Base-by-base conservation (phyloP, 1,140 invertebrate genomes). In the Calliphora vicina region DNA sequence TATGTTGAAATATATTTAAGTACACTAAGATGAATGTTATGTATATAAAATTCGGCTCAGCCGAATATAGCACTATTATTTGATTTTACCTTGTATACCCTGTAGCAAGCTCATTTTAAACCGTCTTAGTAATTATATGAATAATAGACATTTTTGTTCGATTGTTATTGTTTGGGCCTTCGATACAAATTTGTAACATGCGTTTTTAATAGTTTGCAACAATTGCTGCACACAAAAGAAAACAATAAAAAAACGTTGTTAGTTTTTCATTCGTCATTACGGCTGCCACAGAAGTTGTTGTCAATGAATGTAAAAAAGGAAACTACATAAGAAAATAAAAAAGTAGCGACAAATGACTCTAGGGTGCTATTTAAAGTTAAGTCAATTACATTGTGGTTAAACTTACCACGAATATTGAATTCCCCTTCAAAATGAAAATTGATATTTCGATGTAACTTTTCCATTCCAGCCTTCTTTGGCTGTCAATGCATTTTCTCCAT, bases 351-450 rank as follows among this genome's bases (percentile, higher is more conserved):
- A 67, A 20, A 67, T 67, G 61, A 23, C 61, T 67, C 25, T 67
- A 50, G 61, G 61, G 61, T 67, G n/a, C n/a, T 8, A 20, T 57
- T 57, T 17, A 15, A 57, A 57, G 50, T 12, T 25, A 20, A 67
- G 12, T 12, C 61, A 0, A 23, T 67, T 67, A 67, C 61, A 67
- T 23, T 67, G 61, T 67, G 61, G 61, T 67, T 67, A 23, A 67
- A 67, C 61, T 23, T 57, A 67, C 61, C 61, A 67, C 61, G 61
- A 67, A 23, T 67, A 67, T 67, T 67, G 23, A 67, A 25, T 67
- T 67, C n/a, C 61, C 61, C 23, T 20, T 23, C 4, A 10, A 57
- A 67, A 67, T 23, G 61, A 67, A 67, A 67, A 67, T 67, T 23
- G 23, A 67, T 67, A 67, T 23, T 67, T 67, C 61, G 6, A 67